Conservation (phyloP, 2,113 vertebrate species). For the Tapirus terrestris region DNA sequence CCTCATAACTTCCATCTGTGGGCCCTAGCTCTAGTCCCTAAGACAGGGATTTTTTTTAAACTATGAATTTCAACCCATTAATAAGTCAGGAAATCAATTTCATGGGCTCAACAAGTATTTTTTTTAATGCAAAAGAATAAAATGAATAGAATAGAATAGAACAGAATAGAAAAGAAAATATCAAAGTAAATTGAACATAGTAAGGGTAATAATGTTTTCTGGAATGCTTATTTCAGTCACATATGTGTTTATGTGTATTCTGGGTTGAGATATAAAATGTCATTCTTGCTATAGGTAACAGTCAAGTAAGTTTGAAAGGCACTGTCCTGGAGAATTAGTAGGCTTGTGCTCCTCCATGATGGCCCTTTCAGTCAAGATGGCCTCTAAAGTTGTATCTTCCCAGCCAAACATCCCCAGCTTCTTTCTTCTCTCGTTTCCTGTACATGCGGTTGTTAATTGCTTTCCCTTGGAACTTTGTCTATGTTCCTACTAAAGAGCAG, state of each 20-base stretch:
- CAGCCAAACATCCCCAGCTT: accelerated
- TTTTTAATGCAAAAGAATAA: neutral
- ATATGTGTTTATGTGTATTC: neutral
- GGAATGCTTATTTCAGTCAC: neutral
- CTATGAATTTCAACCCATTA: neutral
- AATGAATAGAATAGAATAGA: neutral
- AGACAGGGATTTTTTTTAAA: neutral
- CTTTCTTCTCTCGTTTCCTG: neutral
- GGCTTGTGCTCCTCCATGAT: accelerated
- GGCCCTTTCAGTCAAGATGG: neutral
- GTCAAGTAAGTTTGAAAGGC: neutral
- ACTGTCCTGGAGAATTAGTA: neutral
- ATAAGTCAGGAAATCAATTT: neutral
- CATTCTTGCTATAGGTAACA: neutral
- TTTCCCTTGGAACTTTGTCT: neutral
- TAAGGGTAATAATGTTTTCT: neutral
- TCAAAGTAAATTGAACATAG: neutral
- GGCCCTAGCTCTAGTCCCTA: neutral
- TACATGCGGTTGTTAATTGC: neutral
- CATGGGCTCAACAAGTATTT: neutral
- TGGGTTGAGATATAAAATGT: neutral
- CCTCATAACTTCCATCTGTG: neutral
- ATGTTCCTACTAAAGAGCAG: neutral
- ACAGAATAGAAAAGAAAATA: neutral
- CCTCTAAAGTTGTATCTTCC: neutral